A percentile compares a stretch with the other conserved stretches of the same genome.
These are phyloP conservation scores for Sylvia borin DNA, from an alignment of 2,797 vertebrate genomes.

Conservation along the genomic window DNA sequence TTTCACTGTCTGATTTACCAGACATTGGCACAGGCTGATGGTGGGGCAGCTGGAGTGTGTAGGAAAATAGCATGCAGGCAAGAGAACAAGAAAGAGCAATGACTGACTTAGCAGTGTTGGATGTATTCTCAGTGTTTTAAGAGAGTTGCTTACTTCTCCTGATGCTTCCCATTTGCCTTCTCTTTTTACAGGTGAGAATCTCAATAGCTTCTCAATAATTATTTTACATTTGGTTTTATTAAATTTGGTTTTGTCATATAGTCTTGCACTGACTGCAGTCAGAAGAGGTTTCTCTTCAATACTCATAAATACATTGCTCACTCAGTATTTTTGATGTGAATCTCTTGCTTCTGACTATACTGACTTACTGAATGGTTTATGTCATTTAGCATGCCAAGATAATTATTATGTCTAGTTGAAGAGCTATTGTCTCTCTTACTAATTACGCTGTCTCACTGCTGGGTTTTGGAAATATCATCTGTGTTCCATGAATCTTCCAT, in stretches of 20 bases:
- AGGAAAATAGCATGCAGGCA: accelerated
- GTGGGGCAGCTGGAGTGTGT: neutral
- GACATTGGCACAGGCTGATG: neutral
- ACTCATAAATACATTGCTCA: neutral
- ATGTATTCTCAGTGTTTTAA: neutral
- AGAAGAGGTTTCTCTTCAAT: neutral
- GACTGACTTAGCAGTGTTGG: neutral
- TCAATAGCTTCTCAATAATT: neutral
- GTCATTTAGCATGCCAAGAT: neutral
- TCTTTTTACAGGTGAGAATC: neutral
- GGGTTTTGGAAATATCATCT: neutral
- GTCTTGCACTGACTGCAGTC: neutral
- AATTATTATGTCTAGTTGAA: neutral
- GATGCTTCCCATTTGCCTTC: neutral
- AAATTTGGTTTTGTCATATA: neutral
- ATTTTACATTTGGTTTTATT: neutral
- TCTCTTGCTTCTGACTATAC: neutral
- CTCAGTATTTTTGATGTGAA: neutral
- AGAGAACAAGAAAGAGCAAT: neutral
- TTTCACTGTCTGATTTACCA: neutral
- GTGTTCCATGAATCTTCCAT: neutral
- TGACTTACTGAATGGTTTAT: neutral
- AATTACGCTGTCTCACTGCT: neutral
- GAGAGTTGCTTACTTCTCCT: neutral
- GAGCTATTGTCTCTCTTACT: neutral